Evolutionary conservation across 2,888 invertebrate species (phyloP), one percentile per base, ranked within the genome.

Genomic region (Eupithecia exiguata): DNA sequence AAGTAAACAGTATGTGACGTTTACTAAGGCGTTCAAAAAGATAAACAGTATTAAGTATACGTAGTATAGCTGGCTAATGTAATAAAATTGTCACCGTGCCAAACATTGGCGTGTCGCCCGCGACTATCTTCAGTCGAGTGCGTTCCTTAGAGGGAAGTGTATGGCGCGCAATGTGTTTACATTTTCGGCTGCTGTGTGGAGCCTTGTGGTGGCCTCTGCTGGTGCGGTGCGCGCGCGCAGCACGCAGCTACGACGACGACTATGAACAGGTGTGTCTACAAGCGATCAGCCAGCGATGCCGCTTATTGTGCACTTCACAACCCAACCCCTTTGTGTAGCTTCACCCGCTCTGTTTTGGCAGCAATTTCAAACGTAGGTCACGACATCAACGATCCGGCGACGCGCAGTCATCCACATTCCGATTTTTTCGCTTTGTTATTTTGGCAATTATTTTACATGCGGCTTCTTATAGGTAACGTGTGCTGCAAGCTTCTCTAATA

Each of bases 121-220:
- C 90, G 86, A 86, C 90, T 91, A 90, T 90, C 87, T 92, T 93
- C 93, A 94, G 94, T 93, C 89, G 90, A 90, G 92, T 91, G 91
- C 86, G 91, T 87, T 89, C 92, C 91, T 91, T 92, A 91, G 94
- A 84, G 91, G 90, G 93, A 91, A 91, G 93, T 93, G 93, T 92
- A 92, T 93, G 93, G 93, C 92, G 91, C 91, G 91, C 89, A 87
- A 94, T 94, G 94, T 94, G 94, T 90, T 91, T 94, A 82, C 93
- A 94, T 88, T 89, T 94, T 86, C 93, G 94, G 82, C 91, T 94
- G 88, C 88, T 94, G 86, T 94, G 94, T 89, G 94, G 91, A 82
- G 94, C 94, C 87, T 92, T 94, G 80, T 94, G 94, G 91, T 94
- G 94, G 94, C 94, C 93, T 82, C 84, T 94, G 91, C 88, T 93